phyloP scores from a whole-genome alignment of 2,797 vertebrate genomes.

The Poliocrania exsul region DNA sequence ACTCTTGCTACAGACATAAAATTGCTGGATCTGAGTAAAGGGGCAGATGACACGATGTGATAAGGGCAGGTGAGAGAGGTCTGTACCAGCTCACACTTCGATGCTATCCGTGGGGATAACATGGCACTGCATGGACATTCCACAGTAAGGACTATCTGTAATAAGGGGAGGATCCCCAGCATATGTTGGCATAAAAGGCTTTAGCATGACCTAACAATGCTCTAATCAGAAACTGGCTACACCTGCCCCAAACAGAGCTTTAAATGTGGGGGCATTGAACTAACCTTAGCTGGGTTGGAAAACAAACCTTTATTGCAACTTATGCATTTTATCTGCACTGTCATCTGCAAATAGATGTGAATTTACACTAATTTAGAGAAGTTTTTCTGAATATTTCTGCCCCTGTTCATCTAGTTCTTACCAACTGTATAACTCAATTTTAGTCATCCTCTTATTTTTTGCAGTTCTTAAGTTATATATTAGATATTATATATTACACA shows the following conservation, averaged over 20 bases:
- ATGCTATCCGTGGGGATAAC: not conserved
- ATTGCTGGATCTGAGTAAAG: not conserved
- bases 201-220: not conserved
- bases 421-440: not conserved
- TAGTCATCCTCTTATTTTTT: not conserved
- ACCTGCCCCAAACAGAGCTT: not conserved
- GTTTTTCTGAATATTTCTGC: not conserved
- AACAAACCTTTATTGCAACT: not conserved
- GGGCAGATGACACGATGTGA: not conserved
- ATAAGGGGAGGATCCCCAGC: not conserved
- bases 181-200: not conserved
- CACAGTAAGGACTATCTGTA: not conserved
- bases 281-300: not conserved
- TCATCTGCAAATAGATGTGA: not conserved
- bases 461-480: not conserved
- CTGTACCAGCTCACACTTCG: not conserved
- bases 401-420: not conserved
- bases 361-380: not conserved
- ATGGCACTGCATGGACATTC: not conserved
- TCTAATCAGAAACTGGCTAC: not conserved
- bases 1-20: not conserved
- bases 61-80: not conserved
- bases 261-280: not conserved
- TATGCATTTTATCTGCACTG: not conserved
- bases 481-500: not conserved